A percentile compares a stretch with the other conserved stretches of the same genome.
Evolutionary conservation across 1,140 invertebrate species (phyloP).

Genomic region (Ceratosolen fusciceps): DNA sequence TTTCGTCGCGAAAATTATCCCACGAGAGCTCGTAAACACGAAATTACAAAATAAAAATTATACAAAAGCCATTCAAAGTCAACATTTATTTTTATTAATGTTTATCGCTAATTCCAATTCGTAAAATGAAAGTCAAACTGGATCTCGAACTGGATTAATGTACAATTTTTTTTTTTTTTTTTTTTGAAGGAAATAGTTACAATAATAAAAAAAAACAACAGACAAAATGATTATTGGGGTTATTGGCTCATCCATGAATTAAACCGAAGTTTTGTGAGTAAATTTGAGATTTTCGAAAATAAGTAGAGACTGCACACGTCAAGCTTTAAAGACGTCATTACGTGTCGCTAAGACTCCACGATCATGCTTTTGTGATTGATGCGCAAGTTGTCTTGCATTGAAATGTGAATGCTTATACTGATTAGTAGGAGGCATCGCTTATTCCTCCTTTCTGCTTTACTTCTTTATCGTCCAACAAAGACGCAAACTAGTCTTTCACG

Average conservation of each 20-base stretch:
- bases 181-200: no score
- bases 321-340: no score
- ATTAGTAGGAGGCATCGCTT: background rate
- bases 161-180: no score
- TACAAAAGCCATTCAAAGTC: background rate
- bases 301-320: no score
- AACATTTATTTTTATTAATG: background rate
- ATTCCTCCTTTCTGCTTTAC: background rate
- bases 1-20: background rate
- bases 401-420: background rate
- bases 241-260: no score
- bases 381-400: background rate
- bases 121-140: no score
- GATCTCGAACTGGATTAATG: no score
- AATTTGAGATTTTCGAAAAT: no score
- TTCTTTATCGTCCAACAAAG: background rate
- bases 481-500: background rate
- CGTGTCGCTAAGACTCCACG: background rate
- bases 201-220: background rate
- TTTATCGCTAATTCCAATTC: no score
- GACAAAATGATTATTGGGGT: no score
- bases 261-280: background rate
- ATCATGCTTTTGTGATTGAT: background rate
- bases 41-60: background rate
- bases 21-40: background rate